Evolutionary conservation across 2,888 invertebrate genomes (phyloP), one percentile per base, ranked within the genome.

Genomic region (Epicampocera succincta): DNA sequence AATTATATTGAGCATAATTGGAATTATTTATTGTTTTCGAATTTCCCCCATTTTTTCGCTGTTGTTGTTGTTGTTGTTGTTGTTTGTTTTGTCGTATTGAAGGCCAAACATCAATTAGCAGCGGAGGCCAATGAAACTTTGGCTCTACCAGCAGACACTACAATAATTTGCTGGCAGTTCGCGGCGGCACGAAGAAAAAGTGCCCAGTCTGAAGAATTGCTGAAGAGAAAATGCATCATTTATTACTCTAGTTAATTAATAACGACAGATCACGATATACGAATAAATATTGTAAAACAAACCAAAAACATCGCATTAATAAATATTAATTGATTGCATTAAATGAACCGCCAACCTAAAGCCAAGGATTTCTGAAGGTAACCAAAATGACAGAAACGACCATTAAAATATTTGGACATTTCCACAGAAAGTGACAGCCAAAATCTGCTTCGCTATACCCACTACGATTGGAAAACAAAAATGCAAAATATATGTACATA

Each of bases 191-290:
- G 8, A 33, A 33, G 15, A 1, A 1, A 52, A 25, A 5, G 25
- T 15, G 25, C 15, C n/a, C 12, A 11, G 29, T 44, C 4, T 12
- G 12, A 4, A 60, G 13, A 13, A 33, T 1, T 33, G 3, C 8
- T 9, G 5, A 6, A 12, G 17, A 46, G 13, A 8, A 46, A 46
- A 46, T 61, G 0, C 8, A 46, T 38, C 65, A 38, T 65, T 38
- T 33, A 50, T 50, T 38, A 48, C 4, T 38, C 38, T 38, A n/a
- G 25, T 15, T 25, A 52, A 52, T 52, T 38, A 52, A 66, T 66
- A 25, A 52, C 25, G 42, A 12, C 3, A 52, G 38, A 15, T 15
- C 13, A 60, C n/a, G 21, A 58, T 40, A 40, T 19, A 2, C 6
- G 15, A 1, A 42, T 2, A 19, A 17, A 5, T n/a, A n/a, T n/a